Evolutionary conservation across 2,797 vertebrate species (phyloP).

Genomic region (Sebastes trivittatus): DNA sequence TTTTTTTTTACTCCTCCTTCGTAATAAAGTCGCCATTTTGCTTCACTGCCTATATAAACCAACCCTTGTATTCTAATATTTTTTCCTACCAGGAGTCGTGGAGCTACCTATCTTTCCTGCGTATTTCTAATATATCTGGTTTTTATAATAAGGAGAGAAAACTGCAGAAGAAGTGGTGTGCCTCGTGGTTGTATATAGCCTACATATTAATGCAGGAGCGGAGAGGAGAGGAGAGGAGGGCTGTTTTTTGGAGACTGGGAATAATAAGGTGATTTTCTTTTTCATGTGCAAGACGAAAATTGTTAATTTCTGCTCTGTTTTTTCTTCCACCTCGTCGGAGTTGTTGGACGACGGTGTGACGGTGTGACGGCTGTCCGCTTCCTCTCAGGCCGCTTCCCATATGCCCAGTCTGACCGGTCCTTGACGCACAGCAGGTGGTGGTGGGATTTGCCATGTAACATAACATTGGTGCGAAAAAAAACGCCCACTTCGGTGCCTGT

Average conservation of each 20-base stretch:
- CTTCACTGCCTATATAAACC: conserved; percentile 89
- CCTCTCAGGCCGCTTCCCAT: conserved; percentile 15
- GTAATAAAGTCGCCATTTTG: conserved; percentile 98
- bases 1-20: conserved; percentile 85
- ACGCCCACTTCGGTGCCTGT: conserved; percentile 77
- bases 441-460: conserved; percentile 84
- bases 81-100: conserved; percentile 67
- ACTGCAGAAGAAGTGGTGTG: conserved; percentile 65
- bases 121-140: conserved; percentile 67
- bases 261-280: conserved; percentile 75
- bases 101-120: conserved; percentile 59
- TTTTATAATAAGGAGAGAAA: conserved; percentile 54
- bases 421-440: conserved; percentile 80
- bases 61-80: conserved; percentile 81
- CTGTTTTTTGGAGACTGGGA: conserved; percentile 66
- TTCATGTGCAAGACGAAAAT: conserved; percentile 51
- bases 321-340: conserved; percentile 39
- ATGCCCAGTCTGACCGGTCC: conserved; percentile 51
- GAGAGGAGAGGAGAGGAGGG: conserved; percentile 49
- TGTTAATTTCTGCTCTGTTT: conserved; percentile 48
- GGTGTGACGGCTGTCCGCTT: conserved; percentile 59
- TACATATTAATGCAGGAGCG: conserved; percentile 82
- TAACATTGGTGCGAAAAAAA: conserved; percentile 65
- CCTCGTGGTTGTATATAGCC: conserved; percentile 70
- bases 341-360: conserved; percentile 37